phyloP scores from a whole-genome alignment of 2,113 vertebrate species.

The Cyprinodon variegatus region DNA sequence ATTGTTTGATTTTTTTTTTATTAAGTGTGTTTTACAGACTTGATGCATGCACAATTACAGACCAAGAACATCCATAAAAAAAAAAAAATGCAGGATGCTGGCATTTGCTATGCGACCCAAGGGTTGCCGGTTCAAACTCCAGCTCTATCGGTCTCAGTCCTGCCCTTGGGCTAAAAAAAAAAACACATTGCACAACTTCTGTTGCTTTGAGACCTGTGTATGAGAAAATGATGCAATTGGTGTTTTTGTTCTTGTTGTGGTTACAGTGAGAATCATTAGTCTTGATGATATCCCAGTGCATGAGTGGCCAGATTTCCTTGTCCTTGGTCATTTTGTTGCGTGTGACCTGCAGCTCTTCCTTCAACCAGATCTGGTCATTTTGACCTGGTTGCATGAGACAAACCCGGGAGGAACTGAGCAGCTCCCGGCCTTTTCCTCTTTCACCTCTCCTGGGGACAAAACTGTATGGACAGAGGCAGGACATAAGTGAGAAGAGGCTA shows the following conservation, averaged over 20 bases:
- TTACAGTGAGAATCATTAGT: background rate
- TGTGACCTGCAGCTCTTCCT: slow-evolving; percentile 15
- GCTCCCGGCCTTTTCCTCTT: slow-evolving; percentile 1
- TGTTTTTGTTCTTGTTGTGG: background rate
- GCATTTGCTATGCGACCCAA: too few species aligned
- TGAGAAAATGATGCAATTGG: slow-evolving; percentile 1
- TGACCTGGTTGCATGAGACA: slow-evolving; percentile 28
- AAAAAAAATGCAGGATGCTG: too few species aligned
- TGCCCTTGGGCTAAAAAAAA: background rate
- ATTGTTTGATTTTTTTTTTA: too few species aligned
- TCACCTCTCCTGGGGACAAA: background rate
- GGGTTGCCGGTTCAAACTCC: too few species aligned
- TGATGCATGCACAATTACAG: too few species aligned
- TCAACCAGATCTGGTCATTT: slow-evolving; percentile 27
- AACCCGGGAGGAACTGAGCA: slow-evolving; percentile 17
- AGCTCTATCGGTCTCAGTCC: too few species aligned
- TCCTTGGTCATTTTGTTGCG: slow-evolving; percentile 2
- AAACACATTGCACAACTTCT: background rate
- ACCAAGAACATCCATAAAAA: too few species aligned
- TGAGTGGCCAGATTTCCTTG: background rate
- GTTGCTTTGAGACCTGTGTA: background rate
- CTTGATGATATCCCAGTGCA: background rate
- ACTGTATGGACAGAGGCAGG: background rate
- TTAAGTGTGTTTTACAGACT: too few species aligned
- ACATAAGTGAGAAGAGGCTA: background rate